A percentile compares a stretch with the other conserved stretches of the same genome.
These are phyloP conservation scores for Leptopilina boulardi DNA, from an alignment of 1,140 invertebrate species.

Conservation along the genomic window DNA sequence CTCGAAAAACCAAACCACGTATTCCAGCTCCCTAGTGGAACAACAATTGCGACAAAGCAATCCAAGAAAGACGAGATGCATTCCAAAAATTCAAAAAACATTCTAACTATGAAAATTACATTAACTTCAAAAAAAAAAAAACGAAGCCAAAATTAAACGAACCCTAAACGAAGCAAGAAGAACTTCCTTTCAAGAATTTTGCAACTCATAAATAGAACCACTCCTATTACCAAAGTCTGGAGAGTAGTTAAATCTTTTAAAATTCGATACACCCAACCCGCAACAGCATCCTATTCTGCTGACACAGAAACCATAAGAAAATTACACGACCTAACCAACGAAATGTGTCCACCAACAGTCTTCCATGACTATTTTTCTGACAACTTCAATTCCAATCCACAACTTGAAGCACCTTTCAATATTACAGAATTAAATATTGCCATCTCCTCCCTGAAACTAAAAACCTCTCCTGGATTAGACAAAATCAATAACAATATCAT, in stretches of 20 bases:
- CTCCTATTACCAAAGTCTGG: slow-evolving; percentile 31
- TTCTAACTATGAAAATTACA: neutral
- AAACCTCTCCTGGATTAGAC: too few relatives aligned
- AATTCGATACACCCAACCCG: slow-evolving; percentile 11
- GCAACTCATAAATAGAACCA: neutral
- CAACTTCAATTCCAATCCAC: too few relatives aligned
- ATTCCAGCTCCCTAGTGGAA: neutral
- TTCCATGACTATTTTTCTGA: neutral
- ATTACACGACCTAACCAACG: neutral
- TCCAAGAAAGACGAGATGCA: neutral
- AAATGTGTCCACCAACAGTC: slow-evolving; percentile 15
- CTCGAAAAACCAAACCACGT: too few relatives aligned
- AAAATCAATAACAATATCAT: too few relatives aligned
- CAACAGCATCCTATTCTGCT: neutral
- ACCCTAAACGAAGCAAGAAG: neutral
- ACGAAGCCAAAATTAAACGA: neutral
- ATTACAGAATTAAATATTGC: too few relatives aligned
- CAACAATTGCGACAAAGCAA: neutral
- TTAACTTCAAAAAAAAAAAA: neutral
- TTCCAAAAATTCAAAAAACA: neutral
- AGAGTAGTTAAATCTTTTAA: slow-evolving; percentile 21
- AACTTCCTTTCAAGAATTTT: neutral
- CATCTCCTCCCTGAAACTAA: too few relatives aligned
- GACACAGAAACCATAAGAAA: neutral
- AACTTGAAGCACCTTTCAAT: too few relatives aligned